A percentile compares a stretch with the other conserved stretches of the same genome.
These are phyloP conservation scores for Microtus montanus DNA, from an alignment of 2,113 vertebrate species.

Conservation along the genomic window DNA sequence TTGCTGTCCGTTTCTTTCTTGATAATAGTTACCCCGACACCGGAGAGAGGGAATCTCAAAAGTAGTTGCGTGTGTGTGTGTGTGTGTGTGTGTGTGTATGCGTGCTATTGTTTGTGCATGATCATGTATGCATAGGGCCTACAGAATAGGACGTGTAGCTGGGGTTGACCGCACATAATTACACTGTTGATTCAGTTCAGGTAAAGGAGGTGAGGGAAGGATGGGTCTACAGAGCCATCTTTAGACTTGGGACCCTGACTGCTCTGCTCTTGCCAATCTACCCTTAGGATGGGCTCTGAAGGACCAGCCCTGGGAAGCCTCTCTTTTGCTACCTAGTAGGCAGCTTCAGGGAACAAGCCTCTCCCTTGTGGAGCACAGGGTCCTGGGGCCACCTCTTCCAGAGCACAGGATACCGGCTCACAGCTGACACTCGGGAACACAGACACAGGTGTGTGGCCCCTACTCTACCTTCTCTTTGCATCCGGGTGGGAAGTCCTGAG, in stretches of 20 bases:
- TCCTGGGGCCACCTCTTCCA: background rate
- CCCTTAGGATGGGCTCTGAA: background rate
- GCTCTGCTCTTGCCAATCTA: background rate
- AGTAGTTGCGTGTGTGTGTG: background rate
- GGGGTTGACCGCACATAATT: background rate
- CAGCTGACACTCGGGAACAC: background rate
- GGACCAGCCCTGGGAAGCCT: background rate
- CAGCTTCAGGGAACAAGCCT: background rate
- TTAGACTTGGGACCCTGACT: no score
- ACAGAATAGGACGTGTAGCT: background rate
- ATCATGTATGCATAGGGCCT: no score
- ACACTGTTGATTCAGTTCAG: background rate
- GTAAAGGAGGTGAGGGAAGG: background rate
- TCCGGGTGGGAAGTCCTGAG: background rate
- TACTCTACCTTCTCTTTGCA: background rate
- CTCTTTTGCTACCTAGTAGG: background rate
- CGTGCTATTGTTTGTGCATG: no score
- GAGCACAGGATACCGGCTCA: accelerated
- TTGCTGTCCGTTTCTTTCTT: background rate
- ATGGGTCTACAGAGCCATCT: background rate
- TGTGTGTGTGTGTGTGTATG: background rate
- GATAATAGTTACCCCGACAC: background rate
- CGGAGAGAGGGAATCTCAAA: background rate
- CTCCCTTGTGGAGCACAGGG: background rate
- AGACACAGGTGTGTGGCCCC: background rate